Evolutionary conservation across 2,113 vertebrate genomes (phyloP).

Genomic region (Amphiprion ocellaris): DNA sequence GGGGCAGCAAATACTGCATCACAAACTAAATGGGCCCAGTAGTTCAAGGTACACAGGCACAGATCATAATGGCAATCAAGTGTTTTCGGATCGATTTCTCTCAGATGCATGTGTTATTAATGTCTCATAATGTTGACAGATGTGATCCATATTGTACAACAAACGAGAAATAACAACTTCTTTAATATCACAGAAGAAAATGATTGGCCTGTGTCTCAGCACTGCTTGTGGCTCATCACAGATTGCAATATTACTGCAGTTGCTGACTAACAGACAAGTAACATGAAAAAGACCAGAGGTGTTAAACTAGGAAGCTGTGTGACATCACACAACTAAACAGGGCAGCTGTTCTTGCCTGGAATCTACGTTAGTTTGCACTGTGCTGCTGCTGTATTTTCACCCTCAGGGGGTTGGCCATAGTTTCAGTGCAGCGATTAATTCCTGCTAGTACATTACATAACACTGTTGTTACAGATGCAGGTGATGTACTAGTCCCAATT

Average conservation of each 20-base stretch:
- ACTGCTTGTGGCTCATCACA: neutral
- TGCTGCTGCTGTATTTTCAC: constrained; percentile 12
- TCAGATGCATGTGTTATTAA: constrained; percentile 5
- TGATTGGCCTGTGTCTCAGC: neutral
- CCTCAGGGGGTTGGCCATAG: constrained; percentile 23
- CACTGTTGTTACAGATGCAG: constrained; percentile 45
- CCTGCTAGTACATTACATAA: constrained; percentile 56
- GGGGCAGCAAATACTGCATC: neutral
- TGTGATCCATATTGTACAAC: constrained; percentile 14
- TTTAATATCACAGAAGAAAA: constrained; percentile 24
- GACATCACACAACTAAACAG: constrained; percentile 12
- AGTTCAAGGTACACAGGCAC: neutral
- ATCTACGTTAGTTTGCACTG: constrained; percentile 16
- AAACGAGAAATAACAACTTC: constrained; percentile 3
- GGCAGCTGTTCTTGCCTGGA: constrained; percentile 12
- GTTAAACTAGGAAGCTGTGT: neutral
- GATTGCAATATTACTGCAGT: neutral
- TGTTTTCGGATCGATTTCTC: constrained; percentile 24
- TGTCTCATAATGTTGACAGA: neutral
- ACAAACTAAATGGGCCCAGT: neutral
- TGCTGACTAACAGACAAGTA: constrained; percentile 4
- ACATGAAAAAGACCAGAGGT: constrained; percentile 10
- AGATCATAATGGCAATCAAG: constrained; percentile 14
- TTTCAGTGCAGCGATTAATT: constrained; percentile 48
- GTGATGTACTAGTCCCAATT: constrained; percentile 35